Evolutionary conservation across 2,888 invertebrate species (phyloP), one percentile per base, ranked within the genome.

Genomic region (Drosophila greeni): DNA sequence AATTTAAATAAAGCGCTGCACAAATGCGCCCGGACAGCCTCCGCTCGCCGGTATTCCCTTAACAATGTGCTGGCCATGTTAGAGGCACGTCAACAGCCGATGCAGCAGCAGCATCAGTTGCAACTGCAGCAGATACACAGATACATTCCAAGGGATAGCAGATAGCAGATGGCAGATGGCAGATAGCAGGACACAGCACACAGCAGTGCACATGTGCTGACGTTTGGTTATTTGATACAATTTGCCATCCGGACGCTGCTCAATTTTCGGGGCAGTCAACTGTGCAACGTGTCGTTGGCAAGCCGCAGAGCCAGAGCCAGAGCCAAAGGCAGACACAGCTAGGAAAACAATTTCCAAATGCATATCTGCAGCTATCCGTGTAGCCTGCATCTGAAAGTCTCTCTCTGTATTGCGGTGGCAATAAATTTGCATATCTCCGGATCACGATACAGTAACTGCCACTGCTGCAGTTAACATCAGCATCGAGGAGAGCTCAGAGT

Each of bases 1-100:
- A 79, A 78, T 72, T 76, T 80, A 76, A 74, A 74, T 72, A 72
- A 70, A 76, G 58, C 64, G 60, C 37, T 45, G 60, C 65, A 55
- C 66, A 65, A 72, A 60, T 76, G 68, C 43, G 51, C 60, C 45
- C 67, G 66, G 64, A 69, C 74, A 69, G 69, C 39, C 40, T 40
- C 23, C 40, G 31, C 36, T 29, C 5, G 29, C 11, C 23, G 34
- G 39, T 37, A 69, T 60, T 55, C 69, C 68, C 68, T 11, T 12
- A 34, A 69, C 61, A 69, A 68, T 55, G 40, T 51, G 55, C 54
- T 59, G 40, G 54, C 56, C 52, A 61, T 53, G 60, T 48, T 42
- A 49, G 53, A 33, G 39, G 54, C 54, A 61, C 64, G 74, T 58
- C 72, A 57, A 54, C 70, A 67, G 43, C 58, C 58, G 61, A 61